Evolutionary conservation across 1,140 invertebrate species (phyloP).

Genomic region (Diabrotica undecimpunctata): DNA sequence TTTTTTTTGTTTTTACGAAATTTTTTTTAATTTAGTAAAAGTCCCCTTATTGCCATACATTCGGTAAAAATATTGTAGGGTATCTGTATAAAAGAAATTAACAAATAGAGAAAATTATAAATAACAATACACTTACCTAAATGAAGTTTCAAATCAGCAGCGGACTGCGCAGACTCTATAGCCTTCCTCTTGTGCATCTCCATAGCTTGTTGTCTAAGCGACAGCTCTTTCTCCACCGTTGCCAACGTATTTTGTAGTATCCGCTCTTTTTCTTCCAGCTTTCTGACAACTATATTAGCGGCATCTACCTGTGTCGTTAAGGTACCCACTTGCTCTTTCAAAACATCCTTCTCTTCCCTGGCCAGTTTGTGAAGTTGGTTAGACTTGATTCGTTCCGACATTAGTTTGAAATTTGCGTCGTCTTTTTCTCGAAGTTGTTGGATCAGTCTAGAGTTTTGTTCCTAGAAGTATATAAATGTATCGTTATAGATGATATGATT

Average conservation of each 20-base stretch:
- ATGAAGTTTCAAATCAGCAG: conserved; percentile 95
- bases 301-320: conserved; percentile 70
- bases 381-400: conserved; percentile 96
- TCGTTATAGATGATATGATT: background rate
- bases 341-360: conserved; percentile 87
- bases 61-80: no score
- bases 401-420: conserved; percentile 98
- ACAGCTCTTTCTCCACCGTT: conserved; percentile 92
- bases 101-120: background rate
- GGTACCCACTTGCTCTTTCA: conserved; percentile 76
- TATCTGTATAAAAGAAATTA: no score
- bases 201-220: conserved; percentile 87
- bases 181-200: conserved; percentile 98
- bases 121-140: conserved; percentile 61
- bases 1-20: no score
- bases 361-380: conserved; percentile 94
- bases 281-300: conserved; percentile 90
- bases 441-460: conserved; percentile 94
- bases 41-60: no score
- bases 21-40: no score
- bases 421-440: conserved; percentile 97
- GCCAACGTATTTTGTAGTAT: conserved; percentile 88
- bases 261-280: conserved; percentile 95
- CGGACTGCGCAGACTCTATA: conserved; percentile 91
- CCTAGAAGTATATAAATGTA: conserved; percentile 44